Evolutionary conservation across 2,797 vertebrate species (phyloP).

Genomic region (Anguilla obscura): DNA sequence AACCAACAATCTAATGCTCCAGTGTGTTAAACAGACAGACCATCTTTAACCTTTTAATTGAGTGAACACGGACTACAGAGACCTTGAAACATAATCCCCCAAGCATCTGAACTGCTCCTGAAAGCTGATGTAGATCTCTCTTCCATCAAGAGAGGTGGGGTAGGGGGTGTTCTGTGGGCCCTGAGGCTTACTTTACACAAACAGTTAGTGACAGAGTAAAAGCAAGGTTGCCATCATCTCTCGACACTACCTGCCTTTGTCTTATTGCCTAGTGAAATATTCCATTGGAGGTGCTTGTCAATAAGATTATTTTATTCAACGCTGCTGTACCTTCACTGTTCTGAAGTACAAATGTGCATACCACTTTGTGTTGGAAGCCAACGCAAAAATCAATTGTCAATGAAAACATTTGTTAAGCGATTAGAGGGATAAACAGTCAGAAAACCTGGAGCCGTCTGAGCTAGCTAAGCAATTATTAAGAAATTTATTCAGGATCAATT

Average conservation of each 20-base stretch:
- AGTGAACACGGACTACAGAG: conserved; percentile 66
- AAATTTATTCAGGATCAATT: neutral
- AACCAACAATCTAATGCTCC: neutral
- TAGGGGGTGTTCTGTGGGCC: neutral
- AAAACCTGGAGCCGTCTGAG: neutral
- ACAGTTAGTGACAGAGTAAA: conserved; percentile 42
- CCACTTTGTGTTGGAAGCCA: neutral
- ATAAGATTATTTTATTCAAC: neutral
- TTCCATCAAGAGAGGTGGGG: conserved; percentile 28
- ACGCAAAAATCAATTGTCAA: neutral
- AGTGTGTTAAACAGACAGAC: conserved; percentile 80
- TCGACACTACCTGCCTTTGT: neutral
- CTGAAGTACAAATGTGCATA: too few relatives aligned
- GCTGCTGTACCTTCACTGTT: neutral
- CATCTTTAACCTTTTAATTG: conserved; percentile 82
- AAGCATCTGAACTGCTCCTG: conserved; percentile 69
- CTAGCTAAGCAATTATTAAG: neutral
- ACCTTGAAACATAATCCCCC: conserved; percentile 64
- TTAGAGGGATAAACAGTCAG: too few relatives aligned
- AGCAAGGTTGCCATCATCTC: neutral
- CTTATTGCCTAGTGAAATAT: neutral
- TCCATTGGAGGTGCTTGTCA: neutral
- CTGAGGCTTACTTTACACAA: conserved; percentile 18
- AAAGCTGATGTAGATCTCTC: conserved; percentile 74
- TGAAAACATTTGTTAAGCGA: too few relatives aligned